Conservation (phyloP, 1,140 invertebrate genomes). For the Hirudo medicinalis region DNA sequence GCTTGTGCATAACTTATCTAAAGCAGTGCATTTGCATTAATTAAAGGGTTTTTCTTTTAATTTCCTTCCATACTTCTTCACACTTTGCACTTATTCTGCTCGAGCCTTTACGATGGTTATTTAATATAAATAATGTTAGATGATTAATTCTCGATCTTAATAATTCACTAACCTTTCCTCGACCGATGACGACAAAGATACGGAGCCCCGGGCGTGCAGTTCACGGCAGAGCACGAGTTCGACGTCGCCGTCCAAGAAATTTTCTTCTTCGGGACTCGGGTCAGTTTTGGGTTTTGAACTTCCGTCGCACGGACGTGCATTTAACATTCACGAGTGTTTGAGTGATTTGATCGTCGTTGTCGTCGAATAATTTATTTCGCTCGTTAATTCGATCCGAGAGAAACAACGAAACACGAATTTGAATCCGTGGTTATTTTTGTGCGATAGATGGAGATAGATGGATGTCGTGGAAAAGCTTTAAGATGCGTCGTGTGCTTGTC, state of each 20-base stretch:
- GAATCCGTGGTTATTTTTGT: not conserved
- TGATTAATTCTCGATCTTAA: not conserved
- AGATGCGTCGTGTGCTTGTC: not conserved
- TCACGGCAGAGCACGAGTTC: slow-evolving; percentile 69
- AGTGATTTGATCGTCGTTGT: no score
- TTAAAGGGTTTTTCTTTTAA: not conserved
- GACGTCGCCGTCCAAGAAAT: slow-evolving; percentile 63
- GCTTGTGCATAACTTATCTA: not conserved
- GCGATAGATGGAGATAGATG: no score
- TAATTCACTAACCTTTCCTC: not conserved
- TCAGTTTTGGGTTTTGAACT: not conserved
- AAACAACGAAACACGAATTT: not conserved
- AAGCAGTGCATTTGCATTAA: not conserved
- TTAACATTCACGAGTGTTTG: no score
- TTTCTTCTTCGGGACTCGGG: slow-evolving; percentile 63
- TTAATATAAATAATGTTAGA: no score
- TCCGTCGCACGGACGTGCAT: not conserved
- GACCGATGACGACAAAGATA: slow-evolving; percentile 45
- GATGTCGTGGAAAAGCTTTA: not conserved
- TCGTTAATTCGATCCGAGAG: no score
- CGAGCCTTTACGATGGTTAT: not conserved
- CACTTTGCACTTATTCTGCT: not conserved
- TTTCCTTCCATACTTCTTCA: not conserved
- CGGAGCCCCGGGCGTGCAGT: slow-evolving; percentile 82
- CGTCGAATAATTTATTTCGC: no score